These are phyloP conservation scores for Ceryle rudis DNA, from an alignment of 2,797 vertebrate genomes.

Conservation along the genomic window DNA sequence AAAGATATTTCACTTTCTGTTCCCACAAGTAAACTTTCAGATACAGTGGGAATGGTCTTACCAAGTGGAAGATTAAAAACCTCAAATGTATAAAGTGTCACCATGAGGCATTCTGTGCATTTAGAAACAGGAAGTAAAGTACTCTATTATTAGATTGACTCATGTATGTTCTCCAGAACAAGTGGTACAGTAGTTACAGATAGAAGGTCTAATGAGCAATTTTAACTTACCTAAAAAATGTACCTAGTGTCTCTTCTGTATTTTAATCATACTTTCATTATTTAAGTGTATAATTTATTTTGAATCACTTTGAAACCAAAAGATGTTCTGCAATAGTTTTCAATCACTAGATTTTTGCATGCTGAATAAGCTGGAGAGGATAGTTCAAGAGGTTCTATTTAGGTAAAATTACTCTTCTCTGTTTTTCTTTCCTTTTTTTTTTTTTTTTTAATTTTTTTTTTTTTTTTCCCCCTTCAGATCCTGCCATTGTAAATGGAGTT, in stretches of 20 bases:
- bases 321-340: background rate
- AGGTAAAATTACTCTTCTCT: background rate
- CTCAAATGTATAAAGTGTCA: background rate
- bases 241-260: background rate
- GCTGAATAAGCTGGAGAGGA: background rate
- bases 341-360: background rate
- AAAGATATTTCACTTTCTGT: background rate
- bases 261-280: background rate
- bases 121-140: background rate
- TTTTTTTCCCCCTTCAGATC: conserved; percentile 76
- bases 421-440: background rate
- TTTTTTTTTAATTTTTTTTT: background rate
- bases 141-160: background rate
- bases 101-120: background rate
- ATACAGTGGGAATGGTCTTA: background rate
- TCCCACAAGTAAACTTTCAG: background rate
- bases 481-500: conserved; percentile 93
- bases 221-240: background rate
- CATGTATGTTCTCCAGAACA: background rate
- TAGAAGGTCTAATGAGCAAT: background rate
- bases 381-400: background rate
- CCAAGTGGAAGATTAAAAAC: background rate
- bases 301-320: background rate
- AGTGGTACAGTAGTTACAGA: background rate
- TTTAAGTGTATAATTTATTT: background rate